Evolutionary conservation across 1,140 invertebrate species (phyloP), one percentile per base, ranked within the genome.

Genomic region (Oncopodura yosiiana): DNA sequence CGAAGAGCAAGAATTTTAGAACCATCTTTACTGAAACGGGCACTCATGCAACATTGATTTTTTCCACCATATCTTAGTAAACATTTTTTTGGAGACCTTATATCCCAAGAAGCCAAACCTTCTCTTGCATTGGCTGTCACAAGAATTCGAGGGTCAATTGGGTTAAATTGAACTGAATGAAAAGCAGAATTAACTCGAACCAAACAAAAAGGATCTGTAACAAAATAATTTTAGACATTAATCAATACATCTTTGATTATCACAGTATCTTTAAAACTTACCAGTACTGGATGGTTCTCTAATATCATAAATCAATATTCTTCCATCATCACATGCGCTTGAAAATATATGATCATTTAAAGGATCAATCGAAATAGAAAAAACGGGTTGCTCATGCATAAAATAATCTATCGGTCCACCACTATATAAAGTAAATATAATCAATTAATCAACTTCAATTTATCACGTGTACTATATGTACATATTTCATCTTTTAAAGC

Each of bases 131-230:
- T 94, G 2, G 89, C 89, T 12, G 88, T 90, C 3, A 84, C 86
- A 26, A 95, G 66, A 55, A 88, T 78, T 65, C 82, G 75, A 0
- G 85, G 78, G 63, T 94, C 87, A 14, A 78, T 69, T 1, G 90
- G 91, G 72, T 93, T 91, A 68, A 87, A 92, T 78, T 86, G 86
- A 5, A 93, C 88, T 11, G 86, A 85, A 72, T 94, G 89, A 74
- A 92, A 93, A 18, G 87, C 78, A 36, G 79, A 78, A 48, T 74
- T 77, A 60, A 77, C 78, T 60, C 77, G 79, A 26, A 83, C 83
- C 48, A 86, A 65, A 57, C 76, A 77, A 55, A 81, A 73, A 5
- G 79, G 76, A 62, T 83, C 80, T 73, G 65, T 52, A 61, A 66
- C 42, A 58, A 27, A 19, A 24, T 26, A 46, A 49, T 46, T 29